Evolutionary conservation across 2,888 invertebrate species (phyloP), one percentile per base, ranked within the genome.

Genomic region (Erannis defoliaria): DNA sequence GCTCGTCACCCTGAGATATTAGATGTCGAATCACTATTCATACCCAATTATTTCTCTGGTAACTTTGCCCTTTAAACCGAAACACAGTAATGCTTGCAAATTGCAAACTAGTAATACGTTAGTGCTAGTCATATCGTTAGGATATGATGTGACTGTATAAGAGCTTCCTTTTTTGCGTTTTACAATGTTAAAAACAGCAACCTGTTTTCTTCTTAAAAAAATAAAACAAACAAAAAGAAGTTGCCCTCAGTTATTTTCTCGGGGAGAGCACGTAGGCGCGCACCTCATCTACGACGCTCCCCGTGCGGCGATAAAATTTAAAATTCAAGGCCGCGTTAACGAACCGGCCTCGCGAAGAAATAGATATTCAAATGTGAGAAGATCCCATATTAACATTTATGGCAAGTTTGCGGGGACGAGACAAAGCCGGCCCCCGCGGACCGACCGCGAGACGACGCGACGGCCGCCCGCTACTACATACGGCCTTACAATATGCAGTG

Each of bases 301-400:
- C 92, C 65, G 71, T 80, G 86, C 91, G 90, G 73, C 88, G 85
- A 92, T 92, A 93, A 93, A 90, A 93, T 92, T 92, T 93, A 93
- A 93, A 93, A 93, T 93, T 93, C 93, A 92, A 93, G 93, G 93
- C 89, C 92, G 89, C 89, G 91, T 91, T 93, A 93, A 93, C 92
- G 90, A 93, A 93, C 92, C 89, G 89, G 86, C 88, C 90, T 85
- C 91, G 91, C 90, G 88, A 91, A 92, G 90, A 93, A 93, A 93
- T 92, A 92, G 93, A 92, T 93, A 93, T 93, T 93, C 93, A 93
- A 93, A 93, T 92, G 92, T 86, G 87, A 88, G 89, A 85, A 88
- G 88, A 89, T 91, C 92, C 93, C 93, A 91, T 93, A 93, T 93
- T 93, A 93, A 93, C 93, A 93, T 92, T 93, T 93, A 93, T 93